Conservation (phyloP, 2,113 vertebrate species). For the Ceratotherium simum region DNA sequence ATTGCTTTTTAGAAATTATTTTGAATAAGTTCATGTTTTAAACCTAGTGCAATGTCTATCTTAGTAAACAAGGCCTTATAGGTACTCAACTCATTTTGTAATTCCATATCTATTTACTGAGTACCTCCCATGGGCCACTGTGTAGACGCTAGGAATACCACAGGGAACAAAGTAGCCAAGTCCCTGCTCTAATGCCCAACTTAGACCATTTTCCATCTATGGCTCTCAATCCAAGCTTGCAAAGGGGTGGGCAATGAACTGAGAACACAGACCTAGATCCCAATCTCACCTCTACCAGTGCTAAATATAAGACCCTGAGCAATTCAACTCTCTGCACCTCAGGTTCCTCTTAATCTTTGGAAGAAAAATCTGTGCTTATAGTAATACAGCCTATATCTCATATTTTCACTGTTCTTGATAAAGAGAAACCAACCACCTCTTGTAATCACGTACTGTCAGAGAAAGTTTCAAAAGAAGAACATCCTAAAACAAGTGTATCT, state of each 20-base stretch:
- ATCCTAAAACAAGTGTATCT: slow-evolving; percentile 6
- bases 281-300: neutral
- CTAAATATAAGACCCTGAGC: neutral
- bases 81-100: neutral
- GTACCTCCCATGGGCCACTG: neutral
- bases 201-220: neutral
- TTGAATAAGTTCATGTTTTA: slow-evolving; percentile 21
- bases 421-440: neutral
- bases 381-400: neutral
- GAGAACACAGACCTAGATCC: neutral
- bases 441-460: neutral
- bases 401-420: neutral
- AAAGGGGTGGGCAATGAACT: neutral
- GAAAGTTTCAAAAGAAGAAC: slow-evolving; percentile 25
- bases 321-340: neutral
- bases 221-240: neutral
- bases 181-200: neutral
- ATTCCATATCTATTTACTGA: neutral
- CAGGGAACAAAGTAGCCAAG: neutral
- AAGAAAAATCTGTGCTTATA: neutral
- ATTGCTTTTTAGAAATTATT: slow-evolving; percentile 64
- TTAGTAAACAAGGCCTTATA: neutral
- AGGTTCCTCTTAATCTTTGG: neutral
- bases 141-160: neutral
- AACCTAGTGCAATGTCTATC: neutral